Evolutionary conservation across 2,888 invertebrate species (phyloP), one percentile per base, ranked within the genome.

Genomic region (Lithophane semibrunnea): DNA sequence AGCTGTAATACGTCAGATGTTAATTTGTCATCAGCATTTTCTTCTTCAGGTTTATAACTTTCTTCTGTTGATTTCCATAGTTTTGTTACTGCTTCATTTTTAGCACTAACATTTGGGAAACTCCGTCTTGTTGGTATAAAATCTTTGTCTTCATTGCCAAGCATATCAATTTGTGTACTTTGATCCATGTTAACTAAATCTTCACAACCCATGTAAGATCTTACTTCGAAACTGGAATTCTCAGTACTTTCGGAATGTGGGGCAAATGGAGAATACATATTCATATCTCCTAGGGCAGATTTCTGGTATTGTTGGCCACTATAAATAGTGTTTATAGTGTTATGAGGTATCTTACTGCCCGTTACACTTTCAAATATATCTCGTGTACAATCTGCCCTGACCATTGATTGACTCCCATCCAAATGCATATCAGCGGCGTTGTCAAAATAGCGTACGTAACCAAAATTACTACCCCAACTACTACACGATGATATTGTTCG

Each of bases 361-460:
- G 89, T 88, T 63, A 92, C 83, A 42, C 89, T 86, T 74, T 91
- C 85, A 90, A 96, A 97, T 86, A 97, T 88, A 73, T 95, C 92
- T 88, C 92, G 93, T 16, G 95, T 96, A 86, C 96, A 97, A 88
- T 97, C 96, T 16, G 94, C 96, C 80, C 91, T 92, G 44, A 93
- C 82, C 37, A 82, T 85, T 42, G 89, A 79, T 79, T 91, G 91
- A 58, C 89, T 84, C 54, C 92, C 89, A 75, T 94, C 91, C 78
- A 95, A 93, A 88, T 95, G 94, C 87, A 96, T 92, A 77, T 97
- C 97, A 56, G 94, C 94, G 77, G 91, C 95, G 88, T 96, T 95
- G 85, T 97, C 97, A 88, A 97, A 97, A 93, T 98, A 98, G 69
- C 97, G 96, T 47, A 98, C 97, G 89, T 97, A 98, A 61, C 98